phyloP scores from a whole-genome alignment of 2,113 vertebrate species.

The Cyrtonyx montezumae region DNA sequence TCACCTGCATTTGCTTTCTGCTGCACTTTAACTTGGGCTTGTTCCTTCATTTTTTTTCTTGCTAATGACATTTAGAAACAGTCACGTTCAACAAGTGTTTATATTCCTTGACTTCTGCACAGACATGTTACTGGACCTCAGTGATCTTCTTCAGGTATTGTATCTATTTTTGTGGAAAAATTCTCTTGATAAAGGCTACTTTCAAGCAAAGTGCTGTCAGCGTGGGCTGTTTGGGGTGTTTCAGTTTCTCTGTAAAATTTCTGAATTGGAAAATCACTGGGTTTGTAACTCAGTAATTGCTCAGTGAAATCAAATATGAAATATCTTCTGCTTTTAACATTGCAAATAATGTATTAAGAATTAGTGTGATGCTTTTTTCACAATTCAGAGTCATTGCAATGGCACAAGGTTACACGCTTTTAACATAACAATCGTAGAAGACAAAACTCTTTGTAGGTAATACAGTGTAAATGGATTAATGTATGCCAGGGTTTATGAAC shows the following conservation, averaged over 20 bases:
- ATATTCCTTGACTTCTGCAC: constrained; percentile 77
- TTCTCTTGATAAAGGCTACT: neutral
- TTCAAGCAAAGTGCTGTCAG: neutral
- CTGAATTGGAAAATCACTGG: neutral
- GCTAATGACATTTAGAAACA: neutral
- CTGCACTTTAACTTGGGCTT: neutral
- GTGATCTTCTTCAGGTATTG: constrained; percentile 93
- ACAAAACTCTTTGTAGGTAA: constrained; percentile 21
- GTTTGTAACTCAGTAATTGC: constrained; percentile 1
- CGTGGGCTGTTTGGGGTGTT: neutral
- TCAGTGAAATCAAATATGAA: neutral
- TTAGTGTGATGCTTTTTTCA: neutral
- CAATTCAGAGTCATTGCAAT: neutral
- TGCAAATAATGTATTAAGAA: neutral
- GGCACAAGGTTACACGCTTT: neutral
- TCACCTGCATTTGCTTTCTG: neutral
- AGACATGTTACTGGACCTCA: constrained; percentile 99
- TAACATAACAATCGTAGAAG: constrained; percentile 1
- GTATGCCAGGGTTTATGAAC: neutral
- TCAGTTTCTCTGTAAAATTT: neutral
- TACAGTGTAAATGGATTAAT: neutral
- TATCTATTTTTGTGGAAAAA: neutral
- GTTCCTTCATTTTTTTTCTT: neutral
- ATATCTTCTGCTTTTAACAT: neutral
- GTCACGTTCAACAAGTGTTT: neutral